phyloP scores from a whole-genome alignment of 2,888 invertebrate species.

The Myopa testacea region DNA sequence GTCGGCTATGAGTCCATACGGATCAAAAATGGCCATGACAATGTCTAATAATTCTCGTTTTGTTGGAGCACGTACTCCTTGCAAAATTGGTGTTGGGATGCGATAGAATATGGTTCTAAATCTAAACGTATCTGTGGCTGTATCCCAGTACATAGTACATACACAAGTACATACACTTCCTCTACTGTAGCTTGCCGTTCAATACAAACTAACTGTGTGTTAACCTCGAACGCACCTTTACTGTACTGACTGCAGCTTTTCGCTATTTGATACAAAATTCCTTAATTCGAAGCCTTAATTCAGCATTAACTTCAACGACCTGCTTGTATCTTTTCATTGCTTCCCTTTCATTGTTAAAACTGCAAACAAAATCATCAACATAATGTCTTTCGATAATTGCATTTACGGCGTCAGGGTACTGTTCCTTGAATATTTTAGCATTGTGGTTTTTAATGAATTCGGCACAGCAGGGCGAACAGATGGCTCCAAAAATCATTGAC shows the following conservation, averaged over 20 bases:
- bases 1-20: constrained; percentile 38
- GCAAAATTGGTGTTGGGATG: too few relatives aligned
- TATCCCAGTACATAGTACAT: neutral
- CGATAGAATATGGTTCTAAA: too few relatives aligned
- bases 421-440: constrained; percentile 28
- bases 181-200: too few relatives aligned
- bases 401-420: constrained; percentile 28
- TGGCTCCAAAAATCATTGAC: constrained; percentile 47
- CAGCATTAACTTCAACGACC: constrained; percentile 23
- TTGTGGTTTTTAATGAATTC: constrained; percentile 40
- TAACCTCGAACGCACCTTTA: too few relatives aligned
- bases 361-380: constrained; percentile 38
- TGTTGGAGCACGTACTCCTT: constrained; percentile 13
- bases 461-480: constrained; percentile 38
- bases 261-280: constrained; percentile 37
- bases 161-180: constrained; percentile 9
- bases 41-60: constrained; percentile 24
- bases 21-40: constrained; percentile 39
- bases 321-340: constrained; percentile 24
- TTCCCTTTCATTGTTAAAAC: constrained; percentile 33
- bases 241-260: neutral
- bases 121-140: too few relatives aligned
- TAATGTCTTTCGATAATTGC: constrained; percentile 37
- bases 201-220: too few relatives aligned
- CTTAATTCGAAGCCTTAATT: constrained; percentile 36